phyloP scores from a whole-genome alignment of 1,140 invertebrate species.

The Paralvinella palmiformis region DNA sequence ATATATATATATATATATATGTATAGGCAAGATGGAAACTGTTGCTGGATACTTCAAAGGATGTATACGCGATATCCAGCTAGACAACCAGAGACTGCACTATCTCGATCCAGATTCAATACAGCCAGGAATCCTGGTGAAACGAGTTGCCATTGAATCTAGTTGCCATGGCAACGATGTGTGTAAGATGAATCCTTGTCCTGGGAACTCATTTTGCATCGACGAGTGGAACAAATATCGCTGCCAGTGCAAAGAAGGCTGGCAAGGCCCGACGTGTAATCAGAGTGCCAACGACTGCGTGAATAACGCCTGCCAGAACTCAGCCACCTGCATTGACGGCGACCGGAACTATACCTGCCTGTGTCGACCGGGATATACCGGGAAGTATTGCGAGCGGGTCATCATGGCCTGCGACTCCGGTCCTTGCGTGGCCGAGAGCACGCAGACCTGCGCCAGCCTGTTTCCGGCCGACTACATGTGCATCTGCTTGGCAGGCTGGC shows the following conservation, averaged over 20 bases:
- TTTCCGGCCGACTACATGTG: slow-evolving; percentile 32
- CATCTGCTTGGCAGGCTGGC: slow-evolving; percentile 83
- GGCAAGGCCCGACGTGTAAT: slow-evolving; percentile 7
- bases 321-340: slow-evolving; percentile 31
- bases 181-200: slow-evolving; percentile 5
- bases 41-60: slow-evolving; percentile 31
- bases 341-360: slow-evolving; percentile 31
- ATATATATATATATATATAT: no score
- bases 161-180: slow-evolving; percentile 27
- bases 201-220: slow-evolving; percentile 16
- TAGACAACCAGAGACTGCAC: slow-evolving; percentile 25
- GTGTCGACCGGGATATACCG: slow-evolving; percentile 35
- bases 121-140: slow-evolving; percentile 18
- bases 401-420: slow-evolving; percentile 20
- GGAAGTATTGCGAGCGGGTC: slow-evolving; percentile 30
- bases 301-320: slow-evolving; percentile 33
- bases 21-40: slow-evolving; percentile 22
- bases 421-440: slow-evolving; percentile 23
- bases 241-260: slow-evolving; percentile 15
- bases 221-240: slow-evolving; percentile 10
- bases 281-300: slow-evolving; percentile 27
- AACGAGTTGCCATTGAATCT: not conserved
- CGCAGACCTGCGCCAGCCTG: slow-evolving; percentile 22
- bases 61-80: slow-evolving; percentile 29
- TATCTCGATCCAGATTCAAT: slow-evolving; percentile 12